Base-by-base conservation (phyloP, 2,888 invertebrate species). In the Lasioglossum malachurum region DNA sequence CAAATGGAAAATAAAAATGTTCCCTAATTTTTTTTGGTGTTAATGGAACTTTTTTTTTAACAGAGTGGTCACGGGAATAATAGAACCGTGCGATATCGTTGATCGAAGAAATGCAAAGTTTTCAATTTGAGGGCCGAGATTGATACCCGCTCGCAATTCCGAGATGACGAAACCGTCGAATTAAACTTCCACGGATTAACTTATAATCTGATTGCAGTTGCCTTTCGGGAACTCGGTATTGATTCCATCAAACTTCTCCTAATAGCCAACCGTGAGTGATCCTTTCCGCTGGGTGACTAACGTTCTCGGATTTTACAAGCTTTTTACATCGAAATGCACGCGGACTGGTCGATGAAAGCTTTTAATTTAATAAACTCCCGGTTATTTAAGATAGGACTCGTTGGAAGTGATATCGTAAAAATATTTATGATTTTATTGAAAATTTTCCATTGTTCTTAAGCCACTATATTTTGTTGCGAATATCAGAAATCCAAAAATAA, bases 101-200 rank as follows among this genome's bases (percentile, higher is more conserved):
- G 44, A 27, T 35, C 35, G 35, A 23, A 38, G 44, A 12, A 60
- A 16, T n/a, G 38, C n/a, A 19, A 53, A 71, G 69, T 27, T 38
- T 78, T 72, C 53, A 38, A 80, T 67, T 67, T 23, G 35, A 64
- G 16, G 16, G 4, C 0, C 35, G 23, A 75, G 67, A 75, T 80
- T 53, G 75, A 69, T 75, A 75, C 23, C 31, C 49, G 23, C n/a
- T 49, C 23, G 49, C 44, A 60, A 60, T 57, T 71, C 31, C n/a
- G 35, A 27, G 27, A 46, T 57, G 57, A 44, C 72, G 78, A 78
- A 57, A 72, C 78, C 31, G 53, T 72, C 31, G 69, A 82, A 74
- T 75, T 69, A 73, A 75, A 79, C 79, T 46, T 57, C 69, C 44
- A 23, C 16, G 78, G 81, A 78, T 78, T 73, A 82, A 78, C 72